Evolutionary conservation across 2,113 vertebrate genomes (phyloP), one percentile per base, ranked within the genome.

Genomic region (Cromileptes altivelis): DNA sequence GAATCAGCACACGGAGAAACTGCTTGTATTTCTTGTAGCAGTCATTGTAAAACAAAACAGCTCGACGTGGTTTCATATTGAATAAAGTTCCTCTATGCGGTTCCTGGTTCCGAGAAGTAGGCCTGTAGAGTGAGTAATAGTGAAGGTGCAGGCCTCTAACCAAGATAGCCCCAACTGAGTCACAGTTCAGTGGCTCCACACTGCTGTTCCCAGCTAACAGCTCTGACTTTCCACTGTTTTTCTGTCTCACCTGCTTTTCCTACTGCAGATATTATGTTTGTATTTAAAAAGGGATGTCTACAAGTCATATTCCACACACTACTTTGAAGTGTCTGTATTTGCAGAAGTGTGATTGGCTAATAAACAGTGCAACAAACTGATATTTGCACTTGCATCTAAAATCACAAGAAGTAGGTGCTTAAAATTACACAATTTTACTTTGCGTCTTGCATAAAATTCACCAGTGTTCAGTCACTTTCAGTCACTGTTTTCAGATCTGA

Each of bases 1-100:
- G 81, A 91, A 89, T 91, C 80, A 88, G 49, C 71, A 58, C 40
- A 52, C 19, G 15, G 3, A 82, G 49, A 80, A 27, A 73, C 67
- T 68, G 60, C 58, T 89, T 70, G 8, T 86, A 86, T 87, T 82
- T 90, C 86, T 11, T 82, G 72, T 62, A 73, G 75, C 80, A 62
- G 47, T 60, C 63, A 60, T 78, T 89, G 71, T 84, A 88, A 67
- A 87, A 89, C 86, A 89, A 79, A 89, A 86, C 75, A 71, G 70
- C 90, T 78, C 57, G 18, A 91, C 74, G 85, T 56, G 89, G 95
- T 96, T 96, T 96, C 96, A 94, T 86, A 94, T 90, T 96, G 94
- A 96, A 95, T 95, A 82, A 83, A 94, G 94, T 96, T 96, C 96
- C 94, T 95, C 92, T 94, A 85, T 90, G 90, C 58, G 90, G 91